phyloP scores from a whole-genome alignment of 2,797 vertebrate genomes.

The Tolypeutes matacus region DNA sequence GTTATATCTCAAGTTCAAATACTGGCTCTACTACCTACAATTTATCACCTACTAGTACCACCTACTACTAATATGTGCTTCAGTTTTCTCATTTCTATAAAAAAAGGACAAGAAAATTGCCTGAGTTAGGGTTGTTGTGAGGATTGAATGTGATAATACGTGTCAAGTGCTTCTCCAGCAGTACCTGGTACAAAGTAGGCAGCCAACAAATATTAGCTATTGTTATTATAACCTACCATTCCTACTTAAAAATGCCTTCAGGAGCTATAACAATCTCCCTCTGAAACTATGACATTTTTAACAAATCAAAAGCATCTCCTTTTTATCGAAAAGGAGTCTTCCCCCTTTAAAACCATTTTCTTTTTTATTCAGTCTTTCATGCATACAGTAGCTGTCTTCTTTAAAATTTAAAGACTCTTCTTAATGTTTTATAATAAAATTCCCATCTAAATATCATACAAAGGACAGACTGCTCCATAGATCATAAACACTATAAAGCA shows the following conservation, averaged over 20 bases:
- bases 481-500: slow-evolving; percentile 44
- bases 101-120: slow-evolving; percentile 37
- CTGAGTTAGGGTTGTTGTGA: not conserved
- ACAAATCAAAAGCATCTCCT: slow-evolving; percentile 46
- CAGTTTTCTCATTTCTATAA: not conserved
- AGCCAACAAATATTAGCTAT: slow-evolving; percentile 1
- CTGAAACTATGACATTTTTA: slow-evolving; percentile 50
- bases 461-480: slow-evolving; percentile 34
- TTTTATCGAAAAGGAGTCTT: slow-evolving; percentile 44
- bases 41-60: not conserved
- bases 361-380: not conserved
- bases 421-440: slow-evolving; percentile 45
- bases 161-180: not conserved
- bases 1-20: slow-evolving; percentile 51
- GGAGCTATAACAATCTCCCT: slow-evolving; percentile 22
- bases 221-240: not conserved
- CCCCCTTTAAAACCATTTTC: slow-evolving; percentile 54
- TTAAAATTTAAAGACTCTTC: slow-evolving; percentile 47
- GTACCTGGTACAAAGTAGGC: not conserved
- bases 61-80: not conserved
- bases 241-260: not conserved
- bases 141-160: slow-evolving; percentile 29
- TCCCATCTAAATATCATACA: slow-evolving; percentile 54
- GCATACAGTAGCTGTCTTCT: slow-evolving; percentile 35
- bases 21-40: not conserved